A percentile compares a stretch with the other conserved stretches of the same genome.
These are phyloP conservation scores for Prenolepis imparis DNA, from an alignment of 2,888 invertebrate genomes.

Conservation along the genomic window DNA sequence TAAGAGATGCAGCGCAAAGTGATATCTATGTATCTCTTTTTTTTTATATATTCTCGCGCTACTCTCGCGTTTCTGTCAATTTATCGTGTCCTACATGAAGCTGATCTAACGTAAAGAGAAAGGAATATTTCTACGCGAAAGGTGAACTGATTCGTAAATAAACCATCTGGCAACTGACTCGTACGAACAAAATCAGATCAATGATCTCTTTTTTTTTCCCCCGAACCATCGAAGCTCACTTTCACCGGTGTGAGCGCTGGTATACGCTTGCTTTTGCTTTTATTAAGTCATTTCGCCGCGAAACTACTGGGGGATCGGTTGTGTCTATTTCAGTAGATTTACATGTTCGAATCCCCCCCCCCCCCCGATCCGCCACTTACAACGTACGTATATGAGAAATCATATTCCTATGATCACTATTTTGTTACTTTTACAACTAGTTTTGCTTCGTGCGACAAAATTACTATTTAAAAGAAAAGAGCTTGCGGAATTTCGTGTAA, in stretches of 20 bases:
- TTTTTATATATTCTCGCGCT: background rate
- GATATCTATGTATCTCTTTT: too few species aligned
- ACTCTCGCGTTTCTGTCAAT: background rate
- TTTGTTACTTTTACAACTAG: background rate
- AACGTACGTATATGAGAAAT: constrained; percentile 9
- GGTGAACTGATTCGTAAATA: constrained; percentile 20
- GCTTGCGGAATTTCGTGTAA: background rate
- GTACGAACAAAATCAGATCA: constrained; percentile 41
- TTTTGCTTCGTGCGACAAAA: background rate
- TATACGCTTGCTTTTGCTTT: constrained; percentile 18
- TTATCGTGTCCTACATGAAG: background rate
- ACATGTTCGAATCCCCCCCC: background rate
- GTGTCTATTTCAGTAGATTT: constrained; percentile 24
- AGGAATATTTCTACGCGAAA: constrained; percentile 1
- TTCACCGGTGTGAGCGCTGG: constrained; percentile 25
- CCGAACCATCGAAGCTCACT: constrained; percentile 42
- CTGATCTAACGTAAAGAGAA: background rate
- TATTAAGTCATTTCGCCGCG: background rate
- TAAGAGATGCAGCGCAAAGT: background rate
- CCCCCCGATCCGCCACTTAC: background rate
- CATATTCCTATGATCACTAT: background rate
- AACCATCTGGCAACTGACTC: background rate
- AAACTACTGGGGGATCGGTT: constrained; percentile 26
- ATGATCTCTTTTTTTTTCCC: constrained; percentile 38
- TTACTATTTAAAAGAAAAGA: background rate